Conservation (phyloP, 2,113 vertebrate genomes). For the Cnemophilus loriae region DNA sequence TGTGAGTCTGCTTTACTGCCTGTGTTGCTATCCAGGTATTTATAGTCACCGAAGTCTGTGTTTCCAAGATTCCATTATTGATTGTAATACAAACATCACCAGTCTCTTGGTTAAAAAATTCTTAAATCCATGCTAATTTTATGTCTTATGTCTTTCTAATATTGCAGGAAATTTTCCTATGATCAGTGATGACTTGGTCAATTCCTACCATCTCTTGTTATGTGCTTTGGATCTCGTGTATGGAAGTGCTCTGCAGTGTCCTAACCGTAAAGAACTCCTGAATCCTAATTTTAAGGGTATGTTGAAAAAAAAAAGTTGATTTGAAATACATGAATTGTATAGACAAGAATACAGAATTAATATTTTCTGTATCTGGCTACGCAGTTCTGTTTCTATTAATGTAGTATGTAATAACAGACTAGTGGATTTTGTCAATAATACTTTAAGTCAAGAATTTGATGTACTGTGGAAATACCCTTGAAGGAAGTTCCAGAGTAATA, state of each 20-base stretch:
- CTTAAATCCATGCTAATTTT: not conserved
- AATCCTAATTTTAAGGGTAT: conserved; percentile 88
- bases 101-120: not conserved
- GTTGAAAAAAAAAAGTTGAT: not conserved
- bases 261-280: conserved; percentile 87
- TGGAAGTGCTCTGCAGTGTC: conserved; percentile 87
- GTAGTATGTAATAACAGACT: not conserved
- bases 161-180: conserved; percentile 91
- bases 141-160: not conserved
- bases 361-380: not conserved
- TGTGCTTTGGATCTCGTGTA: conserved; percentile 91
- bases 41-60: not conserved
- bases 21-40: not conserved
- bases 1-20: not conserved
- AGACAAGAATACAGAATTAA: too few species aligned
- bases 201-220: conserved; percentile 92
- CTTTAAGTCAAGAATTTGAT: not conserved
- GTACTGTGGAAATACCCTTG: not conserved
- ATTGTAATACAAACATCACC: not conserved
- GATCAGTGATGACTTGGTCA: conserved; percentile 96
- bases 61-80: not conserved
- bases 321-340: not conserved
- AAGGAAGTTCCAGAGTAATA: not conserved
- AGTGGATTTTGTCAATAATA: not conserved
- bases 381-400: not conserved